Evolutionary conservation across 2,888 invertebrate species (phyloP).

Genomic region (Timandra comae): DNA sequence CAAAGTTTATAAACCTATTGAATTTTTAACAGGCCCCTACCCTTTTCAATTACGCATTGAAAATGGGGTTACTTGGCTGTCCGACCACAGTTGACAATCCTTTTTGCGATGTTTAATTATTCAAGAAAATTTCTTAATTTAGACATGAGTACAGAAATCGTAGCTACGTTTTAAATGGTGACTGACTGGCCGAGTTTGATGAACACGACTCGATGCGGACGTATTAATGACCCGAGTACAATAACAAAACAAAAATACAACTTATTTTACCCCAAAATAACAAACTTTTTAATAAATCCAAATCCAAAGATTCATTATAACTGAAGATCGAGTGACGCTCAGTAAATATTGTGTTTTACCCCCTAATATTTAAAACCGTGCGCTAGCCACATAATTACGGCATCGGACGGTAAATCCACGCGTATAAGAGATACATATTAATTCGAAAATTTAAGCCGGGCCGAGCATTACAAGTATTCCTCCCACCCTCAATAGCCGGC

Average conservation of each 20-base stretch:
- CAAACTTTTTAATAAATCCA: no score
- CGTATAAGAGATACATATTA: slow-evolving; percentile 70
- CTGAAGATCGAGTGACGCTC: no score
- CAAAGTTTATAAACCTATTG: slow-evolving; percentile 56
- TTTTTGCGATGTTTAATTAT: slow-evolving; percentile 71
- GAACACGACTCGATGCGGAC: no score
- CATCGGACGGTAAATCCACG: slow-evolving; percentile 58
- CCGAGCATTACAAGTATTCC: slow-evolving; percentile 60
- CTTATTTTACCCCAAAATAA: no score
- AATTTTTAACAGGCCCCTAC: slow-evolving; percentile 67
- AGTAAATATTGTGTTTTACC: slow-evolving; percentile 19
- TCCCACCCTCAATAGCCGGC: slow-evolving; percentile 49
- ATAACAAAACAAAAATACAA: no score
- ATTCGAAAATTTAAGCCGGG: slow-evolving; percentile 71
- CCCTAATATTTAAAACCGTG: slow-evolving; percentile 33
- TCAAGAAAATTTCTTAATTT: slow-evolving; percentile 72
- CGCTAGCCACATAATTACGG: slow-evolving; percentile 47
- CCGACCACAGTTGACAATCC: slow-evolving; percentile 71
- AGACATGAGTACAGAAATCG: slow-evolving; percentile 55
- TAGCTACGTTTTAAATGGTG: slow-evolving; percentile 29
- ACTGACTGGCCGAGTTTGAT: not conserved
- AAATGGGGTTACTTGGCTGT: slow-evolving; percentile 67
- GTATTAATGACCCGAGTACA: no score
- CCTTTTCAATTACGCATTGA: slow-evolving; percentile 74
- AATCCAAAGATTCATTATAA: no score